Conservation (phyloP, 2,888 invertebrate species). For the Chrysomela aeneicollis region DNA sequence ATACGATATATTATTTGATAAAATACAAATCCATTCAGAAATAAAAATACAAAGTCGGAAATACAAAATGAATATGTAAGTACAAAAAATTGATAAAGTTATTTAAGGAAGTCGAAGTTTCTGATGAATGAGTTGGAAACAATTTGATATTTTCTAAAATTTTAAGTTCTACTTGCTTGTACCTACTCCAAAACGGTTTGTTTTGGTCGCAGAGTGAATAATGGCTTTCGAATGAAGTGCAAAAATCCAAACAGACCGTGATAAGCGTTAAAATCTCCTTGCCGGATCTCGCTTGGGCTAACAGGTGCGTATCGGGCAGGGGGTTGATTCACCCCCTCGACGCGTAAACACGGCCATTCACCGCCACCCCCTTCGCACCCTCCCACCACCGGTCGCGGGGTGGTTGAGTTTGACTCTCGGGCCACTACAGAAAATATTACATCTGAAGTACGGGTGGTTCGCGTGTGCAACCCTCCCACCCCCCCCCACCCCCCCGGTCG, state of each 20-base stretch:
- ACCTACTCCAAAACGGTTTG: background rate
- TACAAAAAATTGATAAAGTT: too few species aligned
- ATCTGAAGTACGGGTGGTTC: conserved; percentile 54
- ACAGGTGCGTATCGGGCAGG: conserved; percentile 50
- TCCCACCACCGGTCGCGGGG: conserved; percentile 29
- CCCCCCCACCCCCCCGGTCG: conserved; percentile 21
- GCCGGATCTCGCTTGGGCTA: conserved; percentile 55
- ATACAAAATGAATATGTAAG: too few species aligned
- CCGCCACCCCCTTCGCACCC: conserved; percentile 41
- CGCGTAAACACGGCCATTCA: conserved; percentile 52
- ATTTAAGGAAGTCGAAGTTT: too few species aligned
- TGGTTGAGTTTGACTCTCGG: conserved; percentile 54
- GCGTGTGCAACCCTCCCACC: conserved; percentile 38
- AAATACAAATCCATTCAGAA: too few species aligned
- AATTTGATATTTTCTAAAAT: too few species aligned
- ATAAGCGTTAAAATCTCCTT: conserved; percentile 55
- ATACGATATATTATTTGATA: too few species aligned
- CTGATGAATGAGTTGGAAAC: too few species aligned
- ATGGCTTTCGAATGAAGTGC: conserved; percentile 44
- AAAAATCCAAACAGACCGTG: conserved; percentile 46
- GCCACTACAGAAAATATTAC: conserved; percentile 55
- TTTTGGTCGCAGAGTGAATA: conserved; percentile 21
- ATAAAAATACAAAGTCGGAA: too few species aligned
- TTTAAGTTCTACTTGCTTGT: too few species aligned
- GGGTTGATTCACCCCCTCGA: conserved; percentile 50